Evolutionary conservation across 2,797 vertebrate species (phyloP), one percentile per base, ranked within the genome.

Genomic region (Catostomus latipinnis): DNA sequence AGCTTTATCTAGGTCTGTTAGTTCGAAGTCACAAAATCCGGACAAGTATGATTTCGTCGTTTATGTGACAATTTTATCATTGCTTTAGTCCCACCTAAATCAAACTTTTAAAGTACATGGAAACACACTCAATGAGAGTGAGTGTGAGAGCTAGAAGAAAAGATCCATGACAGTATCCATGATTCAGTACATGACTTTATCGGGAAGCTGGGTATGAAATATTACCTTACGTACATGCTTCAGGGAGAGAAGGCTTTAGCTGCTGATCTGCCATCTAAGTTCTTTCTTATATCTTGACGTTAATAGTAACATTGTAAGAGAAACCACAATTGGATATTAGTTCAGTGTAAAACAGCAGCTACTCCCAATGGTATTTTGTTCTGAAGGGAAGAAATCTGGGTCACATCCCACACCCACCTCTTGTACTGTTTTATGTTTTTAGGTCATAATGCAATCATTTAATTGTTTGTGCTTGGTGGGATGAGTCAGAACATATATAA

Each of bases 311-410:
- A 72, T 60, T 2, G 22, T 66, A 76, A 82, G 45, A 82, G 61
- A 66, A 67, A 58, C 74, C 49, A 63, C 61, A 63, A 74, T 63
- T 76, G 66, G 68, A 71, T 62, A 45, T 71, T 56, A 56, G 68
- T 56, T 71, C 13, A 60, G 12, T 67, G 61, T 60, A 60, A 72
- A 77, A 72, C 61, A 45, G 16, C 67, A 67, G 22, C 49, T 68
- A 46, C 70, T 67, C 70, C 62, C 76, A 57, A 60, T 45, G 67
- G 53, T 57, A 69, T 43, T 71, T 65, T 58, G 49, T 74, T 69
- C n/a, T 67, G 9, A 14, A 54, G 56, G 16, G 56, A 18, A 61
- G 48, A 63, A 78, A 76, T 78, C 54, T 78, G 71, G 83, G 83
- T 80, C 76, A 76, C 12, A 18, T 68, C 72, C 45, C 10, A 56